Conservation (phyloP, 2,113 vertebrate genomes). For the Apistogramma diplotaenia region DNA sequence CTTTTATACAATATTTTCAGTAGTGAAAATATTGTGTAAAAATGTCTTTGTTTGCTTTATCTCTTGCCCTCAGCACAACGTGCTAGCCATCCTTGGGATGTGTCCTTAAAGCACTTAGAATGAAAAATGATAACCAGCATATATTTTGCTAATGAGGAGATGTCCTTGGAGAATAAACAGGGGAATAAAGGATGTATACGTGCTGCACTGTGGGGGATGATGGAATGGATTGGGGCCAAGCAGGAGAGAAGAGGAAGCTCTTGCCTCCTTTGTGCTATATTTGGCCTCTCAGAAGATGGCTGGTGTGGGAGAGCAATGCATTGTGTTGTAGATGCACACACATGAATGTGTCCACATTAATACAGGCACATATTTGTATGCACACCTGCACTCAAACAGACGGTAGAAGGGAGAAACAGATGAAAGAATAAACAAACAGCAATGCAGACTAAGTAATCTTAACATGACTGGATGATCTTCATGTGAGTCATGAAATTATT, state of each 20-base stretch:
- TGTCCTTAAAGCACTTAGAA: slow-evolving; percentile 42
- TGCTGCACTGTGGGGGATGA: slow-evolving; percentile 72
- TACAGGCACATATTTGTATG: slow-evolving; percentile 35
- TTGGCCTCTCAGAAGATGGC: slow-evolving; percentile 71
- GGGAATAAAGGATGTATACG: slow-evolving; percentile 60
- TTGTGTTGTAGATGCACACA: slow-evolving; percentile 47
- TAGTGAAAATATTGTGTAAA: background rate
- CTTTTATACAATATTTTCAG: background rate
- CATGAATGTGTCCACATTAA: slow-evolving; percentile 37
- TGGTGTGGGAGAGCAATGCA: slow-evolving; percentile 65
- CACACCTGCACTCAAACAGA: slow-evolving; percentile 44
- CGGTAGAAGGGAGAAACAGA: background rate
- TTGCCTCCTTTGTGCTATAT: slow-evolving; percentile 74
- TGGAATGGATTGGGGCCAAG: slow-evolving; percentile 71
- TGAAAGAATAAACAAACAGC: slow-evolving; percentile 4
- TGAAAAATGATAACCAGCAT: slow-evolving; percentile 62
- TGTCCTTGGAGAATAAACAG: slow-evolving; percentile 64
- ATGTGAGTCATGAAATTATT: background rate
- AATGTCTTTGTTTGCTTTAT: slow-evolving; percentile 16
- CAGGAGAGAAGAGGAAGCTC: slow-evolving; percentile 68
- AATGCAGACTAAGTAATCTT: background rate
- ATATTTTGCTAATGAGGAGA: slow-evolving; percentile 69
- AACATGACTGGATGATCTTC: background rate
- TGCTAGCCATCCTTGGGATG: slow-evolving; percentile 9
- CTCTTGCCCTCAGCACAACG: background rate